These are phyloP conservation scores for Holothuria glaberrima DNA, from an alignment of 35 echinoderm and acorn worm species.

Conservation along the genomic window DNA sequence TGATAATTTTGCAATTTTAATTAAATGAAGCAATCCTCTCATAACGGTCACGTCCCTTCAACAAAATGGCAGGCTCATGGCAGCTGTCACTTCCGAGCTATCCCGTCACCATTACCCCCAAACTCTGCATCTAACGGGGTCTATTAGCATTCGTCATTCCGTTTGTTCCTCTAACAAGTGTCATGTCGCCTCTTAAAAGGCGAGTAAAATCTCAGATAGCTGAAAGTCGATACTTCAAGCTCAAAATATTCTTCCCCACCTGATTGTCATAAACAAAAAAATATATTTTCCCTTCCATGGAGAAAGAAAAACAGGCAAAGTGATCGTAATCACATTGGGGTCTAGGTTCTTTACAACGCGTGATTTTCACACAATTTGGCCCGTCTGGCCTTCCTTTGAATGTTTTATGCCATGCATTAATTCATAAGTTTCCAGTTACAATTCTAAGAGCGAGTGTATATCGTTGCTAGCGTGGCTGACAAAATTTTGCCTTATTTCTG, in stretches of 20 bases:
- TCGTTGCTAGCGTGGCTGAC: conserved; percentile 12
- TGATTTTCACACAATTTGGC: conserved; percentile 53
- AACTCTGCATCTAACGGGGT: neutral
- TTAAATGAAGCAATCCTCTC: conserved; percentile 7
- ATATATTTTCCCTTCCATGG: conserved; percentile 20
- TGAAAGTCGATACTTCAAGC: conserved; percentile 10
- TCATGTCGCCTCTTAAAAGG: conserved; percentile 45
- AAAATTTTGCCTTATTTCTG: conserved; percentile 7
- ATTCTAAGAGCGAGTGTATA: conserved; percentile 16
- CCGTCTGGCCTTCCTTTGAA: conserved; percentile 31
- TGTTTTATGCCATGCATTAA: conserved; percentile 45
- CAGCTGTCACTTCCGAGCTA: neutral
- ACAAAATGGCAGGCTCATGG: neutral
- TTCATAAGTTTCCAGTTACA: conserved; percentile 50
- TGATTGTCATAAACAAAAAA: conserved; percentile 39
- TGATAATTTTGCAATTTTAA: conserved; percentile 23
- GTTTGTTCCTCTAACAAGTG: conserved; percentile 22
- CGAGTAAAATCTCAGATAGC: conserved; percentile 24
- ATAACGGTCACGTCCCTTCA: neutral
- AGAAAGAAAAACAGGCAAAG: conserved; percentile 36
- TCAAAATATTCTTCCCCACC: conserved; percentile 23
- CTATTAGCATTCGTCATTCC: conserved; percentile 29
- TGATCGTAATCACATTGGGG: conserved; percentile 30
- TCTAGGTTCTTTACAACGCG: conserved; percentile 34
- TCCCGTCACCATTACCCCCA: neutral